Conservation (phyloP, 2,888 invertebrate species). For the Oconnorella tubifera region DNA sequence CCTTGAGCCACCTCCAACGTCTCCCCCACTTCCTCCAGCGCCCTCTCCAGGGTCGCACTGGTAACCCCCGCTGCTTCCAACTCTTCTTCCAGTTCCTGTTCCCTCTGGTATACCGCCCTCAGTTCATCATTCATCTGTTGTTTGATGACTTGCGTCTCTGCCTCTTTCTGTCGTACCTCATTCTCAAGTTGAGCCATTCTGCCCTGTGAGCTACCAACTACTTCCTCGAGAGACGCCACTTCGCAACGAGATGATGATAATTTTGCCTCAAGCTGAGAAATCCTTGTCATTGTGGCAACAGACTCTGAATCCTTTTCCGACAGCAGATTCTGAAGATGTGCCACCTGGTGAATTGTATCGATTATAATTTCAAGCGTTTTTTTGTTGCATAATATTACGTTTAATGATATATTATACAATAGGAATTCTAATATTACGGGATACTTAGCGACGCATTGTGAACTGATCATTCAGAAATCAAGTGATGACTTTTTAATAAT, state of each 20-base stretch:
- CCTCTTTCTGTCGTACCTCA: background rate
- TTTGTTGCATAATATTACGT: too few species aligned
- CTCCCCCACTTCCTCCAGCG: background rate
- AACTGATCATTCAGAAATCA: too few species aligned
- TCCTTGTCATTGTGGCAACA: too few species aligned
- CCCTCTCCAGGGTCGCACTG: background rate
- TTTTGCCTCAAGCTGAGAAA: constrained; percentile 8
- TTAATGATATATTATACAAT: too few species aligned
- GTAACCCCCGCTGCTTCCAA: background rate
- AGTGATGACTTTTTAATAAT: too few species aligned
- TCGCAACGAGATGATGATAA: constrained; percentile 1
- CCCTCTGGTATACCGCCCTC: background rate
- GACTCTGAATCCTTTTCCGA: too few species aligned
- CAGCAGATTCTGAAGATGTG: too few species aligned
- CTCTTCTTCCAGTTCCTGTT: constrained; percentile 12
- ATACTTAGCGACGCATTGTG: too few species aligned
- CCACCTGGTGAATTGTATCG: too few species aligned
- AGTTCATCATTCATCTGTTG: constrained; percentile 8
- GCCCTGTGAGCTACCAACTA: constrained; percentile 1
- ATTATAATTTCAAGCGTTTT: too few species aligned
- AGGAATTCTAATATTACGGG: too few species aligned
- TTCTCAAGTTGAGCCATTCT: constrained; percentile 8
- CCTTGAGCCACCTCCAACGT: background rate
- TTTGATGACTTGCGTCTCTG: background rate
- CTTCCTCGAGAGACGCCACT: constrained; percentile 8